Conservation (phyloP, 2,113 vertebrate species). For the Lasiurus cinereus region DNA sequence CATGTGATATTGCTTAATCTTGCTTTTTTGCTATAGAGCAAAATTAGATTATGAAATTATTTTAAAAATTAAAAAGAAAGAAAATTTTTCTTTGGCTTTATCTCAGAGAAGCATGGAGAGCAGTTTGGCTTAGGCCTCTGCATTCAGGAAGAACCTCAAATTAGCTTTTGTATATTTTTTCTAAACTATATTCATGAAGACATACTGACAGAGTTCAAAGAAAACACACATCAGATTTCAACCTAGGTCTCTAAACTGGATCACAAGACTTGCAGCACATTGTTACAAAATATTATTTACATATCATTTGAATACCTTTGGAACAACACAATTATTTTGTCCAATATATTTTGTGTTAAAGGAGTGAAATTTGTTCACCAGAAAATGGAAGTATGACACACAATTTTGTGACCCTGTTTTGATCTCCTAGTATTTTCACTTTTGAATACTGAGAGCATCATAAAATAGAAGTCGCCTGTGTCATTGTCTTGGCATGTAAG, state of each 20-base stretch:
- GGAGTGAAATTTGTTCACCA: background rate
- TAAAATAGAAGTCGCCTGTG: background rate
- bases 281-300: background rate
- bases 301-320: background rate
- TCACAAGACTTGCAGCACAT: background rate
- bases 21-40: background rate
- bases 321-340: background rate
- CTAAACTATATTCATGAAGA: background rate
- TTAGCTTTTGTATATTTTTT: background rate
- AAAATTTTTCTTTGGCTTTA: background rate
- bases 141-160: background rate
- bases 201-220: background rate
- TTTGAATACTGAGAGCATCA: background rate
- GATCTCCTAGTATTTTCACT: background rate
- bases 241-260: background rate
- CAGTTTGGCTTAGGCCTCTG: background rate
- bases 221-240: constrained; percentile 3
- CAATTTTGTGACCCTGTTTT: background rate
- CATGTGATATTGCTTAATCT: background rate
- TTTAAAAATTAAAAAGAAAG: background rate
- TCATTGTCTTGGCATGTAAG: background rate
- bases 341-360: constrained; percentile 27
- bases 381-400: constrained; percentile 23
- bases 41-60: background rate
- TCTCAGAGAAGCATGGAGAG: background rate